These are phyloP conservation scores for Champsocephalus gunnari DNA, from an alignment of 2,797 vertebrate species.

Conservation along the genomic window DNA sequence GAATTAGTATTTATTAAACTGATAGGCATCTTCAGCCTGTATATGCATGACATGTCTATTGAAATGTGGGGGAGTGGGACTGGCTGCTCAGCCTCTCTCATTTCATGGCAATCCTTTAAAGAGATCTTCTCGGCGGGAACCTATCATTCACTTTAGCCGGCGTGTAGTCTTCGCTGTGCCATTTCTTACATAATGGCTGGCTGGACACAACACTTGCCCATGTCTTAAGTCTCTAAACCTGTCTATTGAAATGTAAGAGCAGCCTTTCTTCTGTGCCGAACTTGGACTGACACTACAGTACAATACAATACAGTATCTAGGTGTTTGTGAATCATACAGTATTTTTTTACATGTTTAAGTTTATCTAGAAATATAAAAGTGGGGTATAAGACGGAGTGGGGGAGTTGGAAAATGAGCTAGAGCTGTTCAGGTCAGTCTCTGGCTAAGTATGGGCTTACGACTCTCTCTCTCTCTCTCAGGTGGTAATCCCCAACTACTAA, in stretches of 20 bases:
- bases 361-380: conserved; percentile 12
- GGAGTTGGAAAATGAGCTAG: conserved; percentile 18
- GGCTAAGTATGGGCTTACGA: conserved; percentile 70
- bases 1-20: conserved; percentile 39
- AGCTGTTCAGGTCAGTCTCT: conserved; percentile 69
- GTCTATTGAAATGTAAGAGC: conserved; percentile 35
- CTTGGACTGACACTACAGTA: neutral
- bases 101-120: conserved; percentile 69
- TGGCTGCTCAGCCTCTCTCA: conserved; percentile 25
- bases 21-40: conserved; percentile 13
- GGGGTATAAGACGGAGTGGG: neutral
- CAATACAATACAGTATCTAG: neutral
- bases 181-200: conserved; percentile 70
- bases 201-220: conserved; percentile 1
- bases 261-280: neutral
- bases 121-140: conserved; percentile 56
- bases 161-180: conserved; percentile 47
- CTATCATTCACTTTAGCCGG: conserved; percentile 40
- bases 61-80: conserved; percentile 24
- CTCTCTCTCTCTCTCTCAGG: conserved; percentile 36
- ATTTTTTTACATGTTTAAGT: neutral
- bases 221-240: conserved; percentile 17
- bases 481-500: conserved; percentile 71
- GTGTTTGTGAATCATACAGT: neutral
- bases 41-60: conserved; percentile 11